phyloP scores from a whole-genome alignment of 2,797 vertebrate genomes.

The Notolabrus celidotus region DNA sequence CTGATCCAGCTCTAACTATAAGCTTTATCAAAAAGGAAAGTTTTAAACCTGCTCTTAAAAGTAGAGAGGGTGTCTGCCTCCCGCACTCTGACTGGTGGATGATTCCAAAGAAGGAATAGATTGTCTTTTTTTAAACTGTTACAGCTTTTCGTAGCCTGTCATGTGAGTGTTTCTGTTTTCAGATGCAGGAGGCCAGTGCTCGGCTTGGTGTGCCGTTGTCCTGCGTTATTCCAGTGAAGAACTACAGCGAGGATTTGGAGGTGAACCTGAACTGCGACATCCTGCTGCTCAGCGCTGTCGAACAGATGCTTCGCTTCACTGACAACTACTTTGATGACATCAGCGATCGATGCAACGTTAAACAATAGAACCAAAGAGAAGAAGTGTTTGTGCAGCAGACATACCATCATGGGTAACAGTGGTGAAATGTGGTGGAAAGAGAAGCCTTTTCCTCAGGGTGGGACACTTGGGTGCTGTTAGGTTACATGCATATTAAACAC shows the following conservation, averaged over 20 bases:
- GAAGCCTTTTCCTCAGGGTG: too few species aligned
- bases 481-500: too few species aligned
- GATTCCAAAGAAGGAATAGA: too few species aligned
- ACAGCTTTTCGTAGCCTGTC: background rate
- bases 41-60: too few species aligned
- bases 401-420: background rate
- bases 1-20: too few species aligned
- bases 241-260: conserved; percentile 80
- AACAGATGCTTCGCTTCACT: conserved; percentile 77
- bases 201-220: conserved; percentile 79
- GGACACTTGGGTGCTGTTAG: too few species aligned
- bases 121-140: too few species aligned
- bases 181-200: conserved; percentile 74
- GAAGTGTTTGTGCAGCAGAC: background rate
- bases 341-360: conserved; percentile 6
- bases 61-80: too few species aligned
- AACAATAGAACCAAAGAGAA: conserved; percentile 5
- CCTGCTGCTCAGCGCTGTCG: conserved; percentile 74
- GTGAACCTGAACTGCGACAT: conserved; percentile 79
- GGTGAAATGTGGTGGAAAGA: background rate
- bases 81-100: too few species aligned
- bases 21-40: too few species aligned
- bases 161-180: conserved; percentile 17
- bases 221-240: conserved; percentile 83
- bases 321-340: conserved; percentile 80